phyloP scores from a whole-genome alignment of 2,797 vertebrate species.

The Eurystomus glaucurus region DNA sequence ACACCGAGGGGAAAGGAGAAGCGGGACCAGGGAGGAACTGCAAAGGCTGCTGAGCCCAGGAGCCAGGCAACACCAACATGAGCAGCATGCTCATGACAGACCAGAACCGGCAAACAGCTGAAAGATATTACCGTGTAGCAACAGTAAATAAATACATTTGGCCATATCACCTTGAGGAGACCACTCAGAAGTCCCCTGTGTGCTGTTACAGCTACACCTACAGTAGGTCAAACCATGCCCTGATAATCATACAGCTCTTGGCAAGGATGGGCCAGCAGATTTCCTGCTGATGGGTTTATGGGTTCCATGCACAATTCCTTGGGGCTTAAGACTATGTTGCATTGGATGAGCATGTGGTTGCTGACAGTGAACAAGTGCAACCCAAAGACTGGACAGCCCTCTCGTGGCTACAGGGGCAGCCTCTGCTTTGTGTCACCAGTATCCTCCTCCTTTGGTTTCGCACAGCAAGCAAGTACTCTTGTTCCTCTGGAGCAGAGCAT shows the following conservation, averaged over 20 bases:
- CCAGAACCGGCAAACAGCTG: background rate
- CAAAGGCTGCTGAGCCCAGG: background rate
- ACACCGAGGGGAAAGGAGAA: background rate
- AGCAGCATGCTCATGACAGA: background rate
- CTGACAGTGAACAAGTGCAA: background rate
- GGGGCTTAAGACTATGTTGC: background rate
- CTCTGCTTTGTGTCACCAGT: background rate
- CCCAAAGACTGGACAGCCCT: slow-evolving; percentile 33
- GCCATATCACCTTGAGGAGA: background rate
- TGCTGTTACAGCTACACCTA: background rate
- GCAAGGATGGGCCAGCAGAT: background rate
- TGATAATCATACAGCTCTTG: background rate
- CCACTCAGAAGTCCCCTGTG: background rate
- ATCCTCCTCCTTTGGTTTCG: background rate
- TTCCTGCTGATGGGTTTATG: background rate
- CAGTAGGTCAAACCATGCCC: background rate
- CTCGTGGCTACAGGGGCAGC: slow-evolving; percentile 1
- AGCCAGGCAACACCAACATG: accelerated
- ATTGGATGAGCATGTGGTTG: accelerated
- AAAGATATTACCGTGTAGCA: background rate
- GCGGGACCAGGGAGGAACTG: background rate
- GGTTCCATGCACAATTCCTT: background rate
- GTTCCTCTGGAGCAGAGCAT: accelerated
- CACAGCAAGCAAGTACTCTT: accelerated
- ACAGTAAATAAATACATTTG: background rate